Base-by-base conservation (phyloP, 2,113 vertebrate species). In the Hypocryptadius cinnamomeus region DNA sequence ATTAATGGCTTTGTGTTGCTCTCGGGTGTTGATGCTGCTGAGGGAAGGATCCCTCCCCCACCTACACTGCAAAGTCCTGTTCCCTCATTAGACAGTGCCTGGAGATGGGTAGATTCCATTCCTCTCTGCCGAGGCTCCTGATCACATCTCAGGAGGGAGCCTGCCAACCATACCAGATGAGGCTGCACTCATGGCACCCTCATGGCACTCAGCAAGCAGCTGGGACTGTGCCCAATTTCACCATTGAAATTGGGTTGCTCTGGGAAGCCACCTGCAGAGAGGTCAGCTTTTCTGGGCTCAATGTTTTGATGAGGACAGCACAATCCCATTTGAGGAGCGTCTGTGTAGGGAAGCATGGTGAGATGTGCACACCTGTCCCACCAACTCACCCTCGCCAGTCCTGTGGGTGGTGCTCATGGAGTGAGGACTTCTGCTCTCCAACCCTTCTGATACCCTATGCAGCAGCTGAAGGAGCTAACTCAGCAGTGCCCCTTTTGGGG, bases 1-100 rank as follows among this genome's bases (percentile, higher is more conserved):
- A 79, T 89, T 81, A 85, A 89, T 63, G 59, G 63, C 78, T 89
- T 72, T 85, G 45, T 94, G 81, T 65, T 79, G 48, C 53, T 89
- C 45, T 79, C 0, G 3, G n/a, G 42, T 80, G 39, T 37, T 78
- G 47, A 64, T 86, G 51, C 60, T n/a, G 10, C 51, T 27, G 53
- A 90, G 47, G 21, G 33, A 66, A 90, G 30, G 60, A 81, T 83
- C 79, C 35, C 30, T 82, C 35, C 35, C 31, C 33, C 1, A 4
- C 10, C 61, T 56, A 27, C 44, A 3, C 51, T 70, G 37, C 50
- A 33, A 82, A 84, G 44, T 68, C 30, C 69, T 80, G 24, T 78
- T 74, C 56, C 63, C 31, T 8, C 6, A 9, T 47, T 68, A 47
- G 79, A 59, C 23, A 13, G 35, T 10, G 51, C 2, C 1, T 33